Conservation (phyloP, 2,797 vertebrate species). For the Thalassophryne amazonica region DNA sequence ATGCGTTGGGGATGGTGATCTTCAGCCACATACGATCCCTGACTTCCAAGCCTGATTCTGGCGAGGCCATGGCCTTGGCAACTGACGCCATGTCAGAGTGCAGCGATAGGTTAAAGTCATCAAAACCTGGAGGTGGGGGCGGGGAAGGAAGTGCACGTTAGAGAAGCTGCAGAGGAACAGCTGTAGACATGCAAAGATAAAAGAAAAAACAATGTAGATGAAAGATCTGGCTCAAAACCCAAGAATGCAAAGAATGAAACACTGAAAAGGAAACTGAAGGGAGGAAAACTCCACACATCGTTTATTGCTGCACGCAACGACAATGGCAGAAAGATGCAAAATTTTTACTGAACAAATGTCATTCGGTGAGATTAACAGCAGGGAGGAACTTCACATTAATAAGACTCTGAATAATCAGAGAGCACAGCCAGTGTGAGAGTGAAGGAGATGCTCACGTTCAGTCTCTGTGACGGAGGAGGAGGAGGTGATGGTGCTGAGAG, state of each 20-base stretch:
- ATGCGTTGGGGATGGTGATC: conserved; percentile 94
- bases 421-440: neutral
- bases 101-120: conserved; percentile 87
- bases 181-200: neutral
- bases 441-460: conserved; percentile 65
- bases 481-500: conserved; percentile 91
- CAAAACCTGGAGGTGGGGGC: conserved; percentile 76
- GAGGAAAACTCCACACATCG: conserved; percentile 15
- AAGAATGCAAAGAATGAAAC: neutral
- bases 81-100: conserved; percentile 93
- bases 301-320: conserved; percentile 19
- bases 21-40: conserved; percentile 88
- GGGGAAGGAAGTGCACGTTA: neutral
- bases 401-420: neutral
- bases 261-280: conserved; percentile 17
- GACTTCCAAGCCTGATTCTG: conserved; percentile 91
- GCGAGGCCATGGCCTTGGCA: conserved; percentile 92
- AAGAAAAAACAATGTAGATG: neutral
- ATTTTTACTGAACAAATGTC: conserved; percentile 14
- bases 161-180: neutral
- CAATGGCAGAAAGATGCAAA: conserved; percentile 33
- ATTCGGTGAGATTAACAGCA: conserved; percentile 1
- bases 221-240: conserved; percentile 18
- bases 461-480: conserved; percentile 87
- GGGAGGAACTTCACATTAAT: conserved; percentile 9